phyloP scores from a whole-genome alignment of 2,888 invertebrate species.

The Drosophila sordidula region DNA sequence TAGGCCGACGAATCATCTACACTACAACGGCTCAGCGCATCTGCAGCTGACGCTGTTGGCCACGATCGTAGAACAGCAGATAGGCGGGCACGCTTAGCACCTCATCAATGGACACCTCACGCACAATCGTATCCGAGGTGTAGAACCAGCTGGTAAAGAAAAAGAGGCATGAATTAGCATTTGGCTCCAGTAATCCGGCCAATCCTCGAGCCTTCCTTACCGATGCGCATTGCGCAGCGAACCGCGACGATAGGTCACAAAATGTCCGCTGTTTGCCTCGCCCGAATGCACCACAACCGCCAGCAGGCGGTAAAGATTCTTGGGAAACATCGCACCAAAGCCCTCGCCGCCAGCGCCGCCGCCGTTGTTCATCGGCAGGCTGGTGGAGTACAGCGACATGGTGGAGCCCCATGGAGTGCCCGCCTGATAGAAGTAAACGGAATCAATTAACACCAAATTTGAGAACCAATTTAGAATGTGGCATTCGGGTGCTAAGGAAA shows the following conservation, averaged over 20 bases:
- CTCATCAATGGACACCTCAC: constrained; percentile 91
- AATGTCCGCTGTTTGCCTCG: constrained; percentile 96
- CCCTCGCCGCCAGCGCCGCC: constrained; percentile 70
- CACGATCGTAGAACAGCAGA: constrained; percentile 95
- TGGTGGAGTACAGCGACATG: constrained; percentile 84
- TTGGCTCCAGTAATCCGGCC: too few relatives aligned
- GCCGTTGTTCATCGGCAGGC: constrained; percentile 82
- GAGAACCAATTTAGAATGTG: background rate
- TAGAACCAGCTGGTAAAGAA: constrained; percentile 90
- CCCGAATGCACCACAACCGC: constrained; percentile 97
- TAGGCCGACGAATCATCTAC: constrained; percentile 40
- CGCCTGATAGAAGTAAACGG: constrained; percentile 65
- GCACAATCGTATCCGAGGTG: constrained; percentile 94
- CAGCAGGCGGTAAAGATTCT: constrained; percentile 90
- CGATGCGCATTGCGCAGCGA: constrained; percentile 84
- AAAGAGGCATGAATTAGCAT: background rate
- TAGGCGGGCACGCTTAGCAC: constrained; percentile 95
- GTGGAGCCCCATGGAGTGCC: constrained; percentile 85
- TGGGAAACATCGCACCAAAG: constrained; percentile 85
- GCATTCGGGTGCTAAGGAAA: too few relatives aligned
- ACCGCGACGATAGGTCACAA: constrained; percentile 95
- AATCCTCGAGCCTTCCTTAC: constrained; percentile 53
- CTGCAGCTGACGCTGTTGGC: constrained; percentile 78
- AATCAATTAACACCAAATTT: background rate
- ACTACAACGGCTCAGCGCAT: constrained; percentile 23